Base-by-base conservation (phyloP, 2,113 vertebrate genomes). In the Carollia perspicillata region DNA sequence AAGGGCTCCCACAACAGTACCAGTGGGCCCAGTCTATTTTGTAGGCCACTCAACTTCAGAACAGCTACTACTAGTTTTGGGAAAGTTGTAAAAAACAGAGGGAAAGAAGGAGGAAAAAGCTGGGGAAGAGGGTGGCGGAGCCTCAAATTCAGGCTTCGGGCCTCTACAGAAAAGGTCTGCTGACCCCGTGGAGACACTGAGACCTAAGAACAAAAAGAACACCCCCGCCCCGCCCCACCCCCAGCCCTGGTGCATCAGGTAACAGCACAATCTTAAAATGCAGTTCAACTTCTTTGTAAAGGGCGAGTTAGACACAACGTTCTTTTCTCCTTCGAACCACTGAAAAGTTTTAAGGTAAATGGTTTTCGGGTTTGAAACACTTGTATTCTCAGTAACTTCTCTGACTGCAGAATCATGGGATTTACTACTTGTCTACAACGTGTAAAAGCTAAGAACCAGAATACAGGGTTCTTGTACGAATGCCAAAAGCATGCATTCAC, bases 351-450 rank as follows among this genome's bases (percentile, higher is more conserved):
- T 96, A 93, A 89, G 89, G 83, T 55, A 96, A 95, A 96, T 75
- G 87, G 72, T 97, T 92, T 97, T 97, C 94, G 93, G 30, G 0
- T 98, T 98, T 96, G 97, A 97, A 98, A 96, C 94, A 97, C 89
- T 95, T 98, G 87, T 96, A 89, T 68, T 49, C 65, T 96, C 89
- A 93, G 89, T 16, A 92, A 86, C 49, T 92, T 42, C 88, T 78
- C 55, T 92, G 93, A 96, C 80, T 92, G 93, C 79, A 97, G 47
- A 92, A 95, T 97, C 44, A n/a, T 7, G 23, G 92, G 71, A 97
- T 97, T 97, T 97, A 97, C 91, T 94, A 95, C 80, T 42, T 77
- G 94, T 42, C 53, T 78, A 83, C 30, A 23, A 83, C 49, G 72
- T 58, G 40, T 33, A 96, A 96, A 84, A 65, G 78, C 11, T 28